These are phyloP conservation scores for Carpatolechia fugitivella DNA, from an alignment of 2,888 invertebrate genomes.

Conservation along the genomic window DNA sequence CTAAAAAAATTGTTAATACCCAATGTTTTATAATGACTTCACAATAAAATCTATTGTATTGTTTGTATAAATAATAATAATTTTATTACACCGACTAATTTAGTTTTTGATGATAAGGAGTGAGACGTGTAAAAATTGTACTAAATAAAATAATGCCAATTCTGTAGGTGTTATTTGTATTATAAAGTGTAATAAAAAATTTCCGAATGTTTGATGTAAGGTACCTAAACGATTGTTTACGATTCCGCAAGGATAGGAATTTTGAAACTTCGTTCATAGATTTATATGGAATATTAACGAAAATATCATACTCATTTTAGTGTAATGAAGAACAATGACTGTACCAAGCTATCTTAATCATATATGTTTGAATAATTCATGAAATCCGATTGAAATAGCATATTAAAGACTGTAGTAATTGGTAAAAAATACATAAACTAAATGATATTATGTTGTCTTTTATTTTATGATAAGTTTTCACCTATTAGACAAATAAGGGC, in stretches of 20 bases:
- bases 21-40: no score
- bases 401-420: conserved; percentile 63
- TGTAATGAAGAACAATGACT: conserved; percentile 35
- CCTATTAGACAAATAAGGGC: no score
- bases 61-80: neutral
- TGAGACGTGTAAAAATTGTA: conserved; percentile 41
- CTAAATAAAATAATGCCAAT: conserved; percentile 30
- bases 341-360: conserved; percentile 48
- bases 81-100: neutral
- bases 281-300: conserved; percentile 33
- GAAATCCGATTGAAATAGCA: conserved; percentile 54
- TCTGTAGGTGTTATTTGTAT: conserved; percentile 34
- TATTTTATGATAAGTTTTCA: no score
- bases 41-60: conserved; percentile 17
- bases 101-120: conserved; percentile 30
- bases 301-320: conserved; percentile 46
- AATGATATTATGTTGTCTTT: no score
- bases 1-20: neutral
- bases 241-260: conserved; percentile 36
- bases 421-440: conserved; percentile 53
- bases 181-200: conserved; percentile 19
- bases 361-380: conserved; percentile 50
- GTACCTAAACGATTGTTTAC: conserved; percentile 43
- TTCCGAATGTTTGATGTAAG: conserved; percentile 22
- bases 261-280: conserved; percentile 20